Evolutionary conservation across 2,113 vertebrate species (phyloP), one percentile per base, ranked within the genome.

Genomic region (Oreochromis spilurus): DNA sequence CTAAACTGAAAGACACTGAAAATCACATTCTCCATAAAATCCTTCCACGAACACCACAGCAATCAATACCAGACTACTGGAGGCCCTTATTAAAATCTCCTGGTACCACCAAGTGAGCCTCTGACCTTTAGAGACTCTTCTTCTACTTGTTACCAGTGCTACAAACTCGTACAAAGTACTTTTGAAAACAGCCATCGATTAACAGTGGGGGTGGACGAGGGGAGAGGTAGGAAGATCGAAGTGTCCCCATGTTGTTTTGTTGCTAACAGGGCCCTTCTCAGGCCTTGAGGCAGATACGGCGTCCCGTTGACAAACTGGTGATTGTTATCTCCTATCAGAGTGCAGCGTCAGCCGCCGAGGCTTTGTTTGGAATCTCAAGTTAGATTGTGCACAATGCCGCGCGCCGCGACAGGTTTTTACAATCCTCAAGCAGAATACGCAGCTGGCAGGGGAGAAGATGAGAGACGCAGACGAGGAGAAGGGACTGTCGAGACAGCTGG

Each of bases 141-240:
- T 78, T 87, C 65, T 82, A 88, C 87, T 88, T 67, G 87, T 80
- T 89, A 91, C 79, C 58, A 54, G 55, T 14, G n/a, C 29, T 87
- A 72, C 89, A 90, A 89, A 92, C 84, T 88, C 62, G 36, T 84
- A 89, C 91, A 94, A 93, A 90, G 92, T 90, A 91, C 86, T 91
- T 95, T 90, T 88, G 72, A 90, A 95, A 93, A 93, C 90, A 89
- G 87, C 21, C 91, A 95, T 95, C 52, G 88, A 96, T 95, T 95
- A 92, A 89, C 91, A 92, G 87, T 70, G 7, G 87, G 89, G 36
- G 86, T 24, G 48, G 9, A 50, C 31, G 29, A 38, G 34, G 26
- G 53, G 55, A 75, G 75, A 82, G 83, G 79, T 24, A 50, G 78
- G 78, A 70, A 62, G 87, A 95, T 95, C 89, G 84, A 95, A 95